phyloP scores from a whole-genome alignment of 1,140 invertebrate genomes.

The Aleiodes sp. region DNA sequence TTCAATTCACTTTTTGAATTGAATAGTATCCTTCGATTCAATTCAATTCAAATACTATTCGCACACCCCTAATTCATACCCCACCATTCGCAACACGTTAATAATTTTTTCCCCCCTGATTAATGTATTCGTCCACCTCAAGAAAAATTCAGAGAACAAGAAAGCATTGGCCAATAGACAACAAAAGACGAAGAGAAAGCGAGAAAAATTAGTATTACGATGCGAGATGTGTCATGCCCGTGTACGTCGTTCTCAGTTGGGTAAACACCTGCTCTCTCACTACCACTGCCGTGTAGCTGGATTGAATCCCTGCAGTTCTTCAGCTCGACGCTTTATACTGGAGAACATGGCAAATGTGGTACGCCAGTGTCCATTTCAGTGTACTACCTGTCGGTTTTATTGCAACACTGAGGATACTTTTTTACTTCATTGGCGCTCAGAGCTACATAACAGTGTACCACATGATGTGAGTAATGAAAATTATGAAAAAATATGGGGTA shows the following conservation, averaged over 20 bases:
- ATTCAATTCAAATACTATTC: neutral
- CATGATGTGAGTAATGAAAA: constrained; percentile 40
- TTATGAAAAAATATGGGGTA: too few species aligned
- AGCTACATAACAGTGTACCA: constrained; percentile 66
- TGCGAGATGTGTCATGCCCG: constrained; percentile 77
- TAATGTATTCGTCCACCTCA: neutral
- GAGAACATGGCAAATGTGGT: constrained; percentile 81
- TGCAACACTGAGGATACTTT: constrained; percentile 80
- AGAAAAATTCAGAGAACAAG: constrained; percentile 11
- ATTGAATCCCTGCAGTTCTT: constrained; percentile 60
- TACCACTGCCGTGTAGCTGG: constrained; percentile 79
- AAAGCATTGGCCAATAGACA: neutral
- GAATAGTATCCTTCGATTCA: too few species aligned
- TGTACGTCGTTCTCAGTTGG: constrained; percentile 75
- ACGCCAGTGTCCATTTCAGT: constrained; percentile 84
- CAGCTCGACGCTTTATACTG: constrained; percentile 72
- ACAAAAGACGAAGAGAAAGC: constrained; percentile 61
- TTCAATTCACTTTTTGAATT: too few species aligned
- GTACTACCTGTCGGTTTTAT: constrained; percentile 83
- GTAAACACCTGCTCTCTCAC: constrained; percentile 85
- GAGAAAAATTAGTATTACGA: constrained; percentile 69
- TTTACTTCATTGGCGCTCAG: constrained; percentile 77
- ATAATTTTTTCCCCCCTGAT: neutral
- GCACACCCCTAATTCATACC: neutral
- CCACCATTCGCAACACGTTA: too few species aligned